These are phyloP conservation scores for Corythucha ciliata DNA, from an alignment of 2,888 invertebrate genomes.

Conservation along the genomic window DNA sequence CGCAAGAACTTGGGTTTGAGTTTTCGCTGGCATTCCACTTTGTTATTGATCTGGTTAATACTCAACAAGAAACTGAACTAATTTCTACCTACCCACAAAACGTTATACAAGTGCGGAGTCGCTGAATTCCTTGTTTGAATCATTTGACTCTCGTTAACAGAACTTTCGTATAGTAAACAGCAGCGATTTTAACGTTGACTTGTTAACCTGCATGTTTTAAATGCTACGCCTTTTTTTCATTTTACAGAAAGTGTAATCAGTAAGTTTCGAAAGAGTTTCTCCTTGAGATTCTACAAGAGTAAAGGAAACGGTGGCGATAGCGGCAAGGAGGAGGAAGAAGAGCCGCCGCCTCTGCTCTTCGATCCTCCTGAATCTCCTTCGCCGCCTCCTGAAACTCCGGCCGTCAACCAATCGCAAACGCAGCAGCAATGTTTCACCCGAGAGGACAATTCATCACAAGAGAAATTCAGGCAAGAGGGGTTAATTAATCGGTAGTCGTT, in stretches of 20 bases:
- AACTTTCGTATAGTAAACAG: too few relatives aligned
- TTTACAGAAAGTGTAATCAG: constrained; percentile 53
- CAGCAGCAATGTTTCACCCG: constrained; percentile 27
- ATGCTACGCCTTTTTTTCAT: too few relatives aligned
- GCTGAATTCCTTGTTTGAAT: neutral
- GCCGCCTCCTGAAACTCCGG: constrained; percentile 40
- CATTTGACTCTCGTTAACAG: neutral
- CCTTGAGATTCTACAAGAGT: constrained; percentile 50
- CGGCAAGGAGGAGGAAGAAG: constrained; percentile 36
- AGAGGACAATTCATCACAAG: constrained; percentile 37
- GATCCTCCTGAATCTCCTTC: constrained; percentile 29
- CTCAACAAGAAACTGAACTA: too few relatives aligned
- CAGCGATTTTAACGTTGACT: neutral
- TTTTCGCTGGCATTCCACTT: too few relatives aligned
- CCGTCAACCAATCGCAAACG: constrained; percentile 38
- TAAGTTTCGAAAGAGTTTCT: constrained; percentile 61
- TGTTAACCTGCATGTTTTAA: too few relatives aligned
- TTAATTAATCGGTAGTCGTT: neutral
- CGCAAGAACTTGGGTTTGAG: too few relatives aligned
- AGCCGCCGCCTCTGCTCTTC: constrained; percentile 16
- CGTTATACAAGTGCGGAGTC: too few relatives aligned
- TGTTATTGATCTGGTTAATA: too few relatives aligned
- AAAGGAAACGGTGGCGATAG: constrained; percentile 42
- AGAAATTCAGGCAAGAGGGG: constrained; percentile 38
- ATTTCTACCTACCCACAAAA: too few relatives aligned